Conservation (phyloP, 2,888 invertebrate genomes). For the Amphipoea oculea region DNA sequence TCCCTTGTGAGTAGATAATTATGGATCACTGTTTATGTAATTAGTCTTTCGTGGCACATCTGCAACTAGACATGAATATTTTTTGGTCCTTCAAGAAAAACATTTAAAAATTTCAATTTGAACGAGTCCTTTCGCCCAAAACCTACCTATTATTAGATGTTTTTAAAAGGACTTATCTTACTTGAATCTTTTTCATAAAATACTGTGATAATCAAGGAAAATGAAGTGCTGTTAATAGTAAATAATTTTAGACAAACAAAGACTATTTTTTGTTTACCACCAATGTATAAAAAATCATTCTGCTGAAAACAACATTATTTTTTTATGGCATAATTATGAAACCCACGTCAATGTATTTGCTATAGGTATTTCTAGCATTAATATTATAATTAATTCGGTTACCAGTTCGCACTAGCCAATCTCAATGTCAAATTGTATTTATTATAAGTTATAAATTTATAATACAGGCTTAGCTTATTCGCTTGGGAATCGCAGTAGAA, state of each 20-base stretch:
- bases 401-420: conserved; percentile 33
- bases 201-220: too few species aligned
- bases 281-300: not conserved
- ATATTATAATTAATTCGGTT: conserved; percentile 55
- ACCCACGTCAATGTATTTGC: conserved; percentile 29
- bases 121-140: too few species aligned
- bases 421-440: conserved; percentile 49
- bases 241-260: not conserved
- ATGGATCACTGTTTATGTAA: not conserved
- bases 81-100: not conserved
- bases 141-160: too few species aligned
- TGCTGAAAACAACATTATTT: not conserved
- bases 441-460: conserved; percentile 25
- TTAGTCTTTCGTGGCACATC: not conserved
- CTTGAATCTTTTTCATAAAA: not conserved
- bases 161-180: not conserved
- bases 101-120: not conserved
- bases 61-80: not conserved
- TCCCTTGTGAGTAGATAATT: not conserved
- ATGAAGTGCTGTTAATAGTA: too few species aligned
- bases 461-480: conserved; percentile 17
- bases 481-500: conserved; percentile 18
- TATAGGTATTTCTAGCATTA: conserved; percentile 12
- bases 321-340: not conserved
- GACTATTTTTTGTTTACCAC: not conserved